Conservation (phyloP, 2,113 vertebrate species). For the Carassius auratus region DNA sequence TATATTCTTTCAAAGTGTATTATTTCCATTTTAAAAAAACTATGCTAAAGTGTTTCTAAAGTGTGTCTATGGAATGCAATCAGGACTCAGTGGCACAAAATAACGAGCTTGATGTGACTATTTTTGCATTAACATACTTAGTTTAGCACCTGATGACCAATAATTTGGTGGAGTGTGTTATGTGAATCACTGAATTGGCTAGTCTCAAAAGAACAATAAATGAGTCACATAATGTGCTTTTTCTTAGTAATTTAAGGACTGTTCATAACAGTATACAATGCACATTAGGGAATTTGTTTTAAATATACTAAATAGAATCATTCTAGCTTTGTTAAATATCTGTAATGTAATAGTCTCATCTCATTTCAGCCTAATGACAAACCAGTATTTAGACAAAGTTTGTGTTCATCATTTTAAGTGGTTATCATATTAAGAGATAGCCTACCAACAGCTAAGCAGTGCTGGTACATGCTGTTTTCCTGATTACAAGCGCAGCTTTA, state of each 20-base stretch:
- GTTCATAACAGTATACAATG: neutral
- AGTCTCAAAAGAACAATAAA: neutral
- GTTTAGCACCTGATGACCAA: neutral
- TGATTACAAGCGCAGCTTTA: conserved; percentile 34
- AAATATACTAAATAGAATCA: neutral
- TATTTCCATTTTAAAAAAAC: neutral
- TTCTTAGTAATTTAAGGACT: neutral
- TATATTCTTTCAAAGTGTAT: too few relatives aligned
- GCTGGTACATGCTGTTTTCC: conserved; percentile 3
- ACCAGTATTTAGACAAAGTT: neutral
- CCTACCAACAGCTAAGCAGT: neutral
- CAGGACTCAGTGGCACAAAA: neutral
- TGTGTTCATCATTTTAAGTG: neutral
- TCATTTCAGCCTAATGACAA: neutral
- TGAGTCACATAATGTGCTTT: neutral
- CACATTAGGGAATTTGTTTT: neutral
- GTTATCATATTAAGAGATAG: conserved; percentile 21
- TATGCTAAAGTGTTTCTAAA: neutral
- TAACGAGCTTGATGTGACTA: neutral
- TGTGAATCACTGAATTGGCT: neutral
- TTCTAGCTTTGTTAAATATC: neutral
- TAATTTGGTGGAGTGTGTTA: neutral
- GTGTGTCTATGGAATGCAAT: neutral
- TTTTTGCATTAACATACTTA: neutral
- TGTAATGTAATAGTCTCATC: neutral